Percentiles rank a stretch among this genome's conserved stretches.
Conservation (phyloP, 1,140 invertebrate genomes). For the Eciton burchellii region DNA sequence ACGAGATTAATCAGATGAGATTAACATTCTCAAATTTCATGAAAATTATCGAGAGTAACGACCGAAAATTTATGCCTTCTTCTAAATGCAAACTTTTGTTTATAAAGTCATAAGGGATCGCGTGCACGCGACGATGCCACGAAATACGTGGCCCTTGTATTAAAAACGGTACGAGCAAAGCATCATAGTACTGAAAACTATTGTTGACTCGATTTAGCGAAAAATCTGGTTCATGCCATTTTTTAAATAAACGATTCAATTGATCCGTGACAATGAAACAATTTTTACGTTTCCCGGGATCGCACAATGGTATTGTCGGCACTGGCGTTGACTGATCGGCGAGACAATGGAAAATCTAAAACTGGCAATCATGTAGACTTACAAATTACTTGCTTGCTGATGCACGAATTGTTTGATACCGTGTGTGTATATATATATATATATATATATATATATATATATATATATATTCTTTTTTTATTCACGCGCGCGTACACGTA, state of each 20-base stretch:
- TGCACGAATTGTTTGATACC: not conserved
- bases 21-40: constrained; percentile 2
- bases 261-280: not conserved
- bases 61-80: not conserved
- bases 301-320: not conserved
- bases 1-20: not conserved
- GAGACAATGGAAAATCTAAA: constrained; percentile 6
- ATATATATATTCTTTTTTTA: too few species aligned
- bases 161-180: constrained; percentile 1
- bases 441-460: not conserved
- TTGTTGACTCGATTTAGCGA: constrained; percentile 36
- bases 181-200: not conserved
- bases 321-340: not conserved
- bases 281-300: not conserved
- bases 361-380: constrained; percentile 2
- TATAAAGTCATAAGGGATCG: not conserved
- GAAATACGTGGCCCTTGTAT: not conserved
- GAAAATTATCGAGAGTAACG: not conserved
- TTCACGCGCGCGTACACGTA: not conserved
- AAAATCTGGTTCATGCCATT: constrained; percentile 1
- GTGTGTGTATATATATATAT: not conserved
- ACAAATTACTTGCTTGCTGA: not conserved
- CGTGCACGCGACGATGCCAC: not conserved
- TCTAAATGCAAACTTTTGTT: constrained; percentile 10
- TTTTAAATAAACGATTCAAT: constrained; percentile 14